Percentiles rank a stretch among this genome's conserved stretches.
Evolutionary conservation across 2,888 invertebrate species (phyloP).

Genomic region (Sminthurinus aureus): DNA sequence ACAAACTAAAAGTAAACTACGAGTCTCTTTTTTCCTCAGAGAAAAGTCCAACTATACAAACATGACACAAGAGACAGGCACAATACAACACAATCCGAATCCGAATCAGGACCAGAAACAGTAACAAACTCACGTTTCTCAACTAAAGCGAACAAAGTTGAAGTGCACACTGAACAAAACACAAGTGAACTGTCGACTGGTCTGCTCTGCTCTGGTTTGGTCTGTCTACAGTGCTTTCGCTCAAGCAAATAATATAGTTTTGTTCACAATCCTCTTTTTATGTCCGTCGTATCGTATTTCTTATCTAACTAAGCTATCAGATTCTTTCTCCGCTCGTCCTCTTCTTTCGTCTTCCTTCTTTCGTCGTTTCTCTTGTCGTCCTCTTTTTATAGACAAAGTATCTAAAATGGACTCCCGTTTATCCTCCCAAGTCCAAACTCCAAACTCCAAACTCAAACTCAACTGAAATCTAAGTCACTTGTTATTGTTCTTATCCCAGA

Average conservation of each 20-base stretch:
- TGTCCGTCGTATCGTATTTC: constrained; percentile 11
- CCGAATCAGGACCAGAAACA: too few species aligned
- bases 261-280: constrained; percentile 15
- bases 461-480: constrained; percentile 9
- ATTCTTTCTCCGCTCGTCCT: background rate
- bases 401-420: background rate
- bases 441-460: background rate
- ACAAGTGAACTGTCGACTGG: too few species aligned
- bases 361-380: background rate
- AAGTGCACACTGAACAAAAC: too few species aligned
- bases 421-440: background rate
- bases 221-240: background rate
- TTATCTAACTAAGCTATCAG: constrained; percentile 23
- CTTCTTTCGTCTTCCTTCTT: background rate
- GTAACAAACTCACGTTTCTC: too few species aligned
- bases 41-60: too few species aligned
- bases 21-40: too few species aligned
- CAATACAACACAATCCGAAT: too few species aligned
- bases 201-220: too few species aligned
- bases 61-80: too few species aligned
- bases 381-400: too few species aligned
- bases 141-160: too few species aligned
- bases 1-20: too few species aligned
- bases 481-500: background rate
- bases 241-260: background rate